These are phyloP conservation scores for Huso huso DNA, from an alignment of 2,797 vertebrate species.

Conservation along the genomic window DNA sequence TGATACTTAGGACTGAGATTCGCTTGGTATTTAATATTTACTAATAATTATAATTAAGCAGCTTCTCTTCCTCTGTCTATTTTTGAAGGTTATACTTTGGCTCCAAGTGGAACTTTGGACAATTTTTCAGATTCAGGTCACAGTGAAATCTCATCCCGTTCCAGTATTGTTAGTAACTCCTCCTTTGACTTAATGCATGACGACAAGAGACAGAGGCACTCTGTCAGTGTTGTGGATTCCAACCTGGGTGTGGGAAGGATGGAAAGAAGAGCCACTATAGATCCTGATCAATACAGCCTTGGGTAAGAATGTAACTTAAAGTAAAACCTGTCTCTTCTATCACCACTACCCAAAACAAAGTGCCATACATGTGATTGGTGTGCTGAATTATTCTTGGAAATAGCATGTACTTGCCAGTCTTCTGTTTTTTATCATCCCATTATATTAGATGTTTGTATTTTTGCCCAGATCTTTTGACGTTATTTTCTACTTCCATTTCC, in stretches of 20 bases:
- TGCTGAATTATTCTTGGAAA: no score
- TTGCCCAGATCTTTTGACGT: neutral
- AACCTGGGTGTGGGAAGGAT: slow-evolving; percentile 69
- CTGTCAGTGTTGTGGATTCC: slow-evolving; percentile 73
- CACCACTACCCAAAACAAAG: no score
- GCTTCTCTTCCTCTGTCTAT: neutral
- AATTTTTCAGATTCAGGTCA: slow-evolving; percentile 92
- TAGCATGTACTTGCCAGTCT: no score
- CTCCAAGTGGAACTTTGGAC: slow-evolving; percentile 73
- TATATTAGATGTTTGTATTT: neutral
- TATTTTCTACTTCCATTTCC: neutral
- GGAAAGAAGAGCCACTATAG: slow-evolving; percentile 77
- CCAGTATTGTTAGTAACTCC: slow-evolving; percentile 94
- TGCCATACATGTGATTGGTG: no score
- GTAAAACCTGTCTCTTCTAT: no score
- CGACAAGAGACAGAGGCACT: slow-evolving; percentile 81
- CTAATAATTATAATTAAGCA: no score
- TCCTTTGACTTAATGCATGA: slow-evolving; percentile 89
- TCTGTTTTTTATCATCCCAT: slow-evolving; percentile 9
- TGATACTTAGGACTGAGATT: no score
- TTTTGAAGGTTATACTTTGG: slow-evolving; percentile 69
- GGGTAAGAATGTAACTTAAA: slow-evolving; percentile 56
- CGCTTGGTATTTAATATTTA: no score
- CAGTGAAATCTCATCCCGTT: slow-evolving; percentile 94
- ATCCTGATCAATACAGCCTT: slow-evolving; percentile 89